Base-by-base conservation (phyloP, 2,797 vertebrate species). In the Dendrocincla fuliginosa region DNA sequence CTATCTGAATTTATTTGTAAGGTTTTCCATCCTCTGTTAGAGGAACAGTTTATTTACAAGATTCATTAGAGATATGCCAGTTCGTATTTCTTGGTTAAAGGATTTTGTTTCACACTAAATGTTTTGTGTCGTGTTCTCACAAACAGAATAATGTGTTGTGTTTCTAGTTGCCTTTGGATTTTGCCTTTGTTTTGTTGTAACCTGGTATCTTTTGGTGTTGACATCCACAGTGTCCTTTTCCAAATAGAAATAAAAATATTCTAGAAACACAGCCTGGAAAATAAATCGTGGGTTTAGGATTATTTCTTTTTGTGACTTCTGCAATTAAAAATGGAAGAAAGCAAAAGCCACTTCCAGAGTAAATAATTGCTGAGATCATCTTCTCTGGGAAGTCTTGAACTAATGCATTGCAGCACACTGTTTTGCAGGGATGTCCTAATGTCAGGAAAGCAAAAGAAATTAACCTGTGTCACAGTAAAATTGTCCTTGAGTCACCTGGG, bases 401-500 rank as follows among this genome's bases (percentile, higher is more conserved):
- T 0, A 0, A 42, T 63, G 16, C 15, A 35, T 33, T 4, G 4
- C 27, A 90, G 7, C 44, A 63, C 13, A 7, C 13, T 76, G 60
- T 49, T 80, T 78, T 89, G 44, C 39, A 39, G 69, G 47, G 89
- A 32, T 17, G 7, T 92, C 5, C 8, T 64, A 42, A 53, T 69
- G 35, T 16, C 18, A 49, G 47, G 41, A 84, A 84, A 90, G 44
- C 33, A 76, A 76, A 69, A 84, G 27, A 94, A 90, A 90, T 88
- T 83, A 77, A 63, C 37, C 24, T 18, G 2, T 47, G 42, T 35
- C 55, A 73, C 70, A 47, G 63, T 53, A 63, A 89, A 90, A 90
- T 63, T 89, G 63, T 76, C 94, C 90, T 94, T 67, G 74, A 79
- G 70, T 89, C 63, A 93, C 92, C 84, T 90, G 55, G 13, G 6